Evolutionary conservation across 2,113 vertebrate genomes (phyloP), one percentile per base, ranked within the genome.

Genomic region (Xenotilapia flavipinnis): DNA sequence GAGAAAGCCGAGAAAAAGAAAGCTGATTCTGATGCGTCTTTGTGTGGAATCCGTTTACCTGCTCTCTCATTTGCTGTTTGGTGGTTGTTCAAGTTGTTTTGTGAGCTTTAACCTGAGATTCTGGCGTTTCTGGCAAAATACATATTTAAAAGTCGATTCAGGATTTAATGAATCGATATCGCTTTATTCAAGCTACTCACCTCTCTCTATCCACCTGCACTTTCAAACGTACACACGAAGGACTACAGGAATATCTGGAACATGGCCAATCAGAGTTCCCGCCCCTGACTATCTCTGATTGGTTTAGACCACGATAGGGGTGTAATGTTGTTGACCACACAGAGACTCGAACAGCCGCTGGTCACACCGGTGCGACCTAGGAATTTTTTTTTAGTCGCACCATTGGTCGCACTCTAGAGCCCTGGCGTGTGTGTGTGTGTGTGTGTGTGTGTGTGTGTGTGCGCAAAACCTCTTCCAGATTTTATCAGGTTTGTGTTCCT

Each of bases 381-480:
- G 53, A 12, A 4, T 6, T 28, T 28, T 28, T 2, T 31, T 31
- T 28, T 28, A 26, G n/a, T 54, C 1, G 1, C n/a, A 54, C 53
- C 53, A 6, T 54, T 54, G 6, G 53, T 54, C 0, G 0, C 53
- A 6, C n/a, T 23, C 10, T 23, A 6, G 3, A 54, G n/a, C n/a
- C n/a, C 5, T 3, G 47, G 45, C 2, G 40, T 3, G 6, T 4
- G 42, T 9, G 19, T 10, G 49, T 21, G 49, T 5, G 49, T 10
- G 49, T 11, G 51, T 12, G 51, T 21, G 11, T 3, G 3, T 13
- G 1, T 23, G 0, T 0, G 11, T 3, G 6, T 13, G 1, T 23
- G 0, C 0, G 0, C 0, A 1, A 26, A 26, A 56, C 4, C 7
- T 56, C 55, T 28, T 56, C 54, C 26, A 58, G 55, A 1, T 6